A percentile compares a stretch with the other conserved stretches of the same genome.
Evolutionary conservation across 2,888 invertebrate genomes (phyloP).

Genomic region (Lymantria dispar): DNA sequence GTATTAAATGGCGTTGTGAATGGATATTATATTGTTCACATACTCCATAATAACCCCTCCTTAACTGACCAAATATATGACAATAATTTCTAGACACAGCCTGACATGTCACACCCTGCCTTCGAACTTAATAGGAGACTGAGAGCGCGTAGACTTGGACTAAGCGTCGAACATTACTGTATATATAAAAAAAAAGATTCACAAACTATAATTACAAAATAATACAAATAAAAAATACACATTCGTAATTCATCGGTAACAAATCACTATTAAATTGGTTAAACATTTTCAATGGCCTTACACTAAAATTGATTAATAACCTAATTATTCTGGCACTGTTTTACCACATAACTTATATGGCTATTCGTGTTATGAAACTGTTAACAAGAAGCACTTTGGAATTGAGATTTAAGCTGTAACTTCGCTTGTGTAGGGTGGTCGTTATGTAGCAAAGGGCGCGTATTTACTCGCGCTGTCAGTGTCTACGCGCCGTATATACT

Average conservation of each 20-base stretch:
- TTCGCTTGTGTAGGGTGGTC: conserved; percentile 69
- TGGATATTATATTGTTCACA: conserved; percentile 34
- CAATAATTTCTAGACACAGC: conserved; percentile 78
- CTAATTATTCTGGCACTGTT: no score
- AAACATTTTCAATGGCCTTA: background rate
- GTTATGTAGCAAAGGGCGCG: conserved; percentile 61
- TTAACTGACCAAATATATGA: conserved; percentile 77
- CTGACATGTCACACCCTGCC: conserved; percentile 53
- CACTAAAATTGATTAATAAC: background rate
- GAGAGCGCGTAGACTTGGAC: conserved; percentile 35
- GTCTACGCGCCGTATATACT: conserved; percentile 21
- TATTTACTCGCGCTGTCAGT: conserved; percentile 48
- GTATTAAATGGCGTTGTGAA: conserved; percentile 36
- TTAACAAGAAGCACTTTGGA: conserved; percentile 71
- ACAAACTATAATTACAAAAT: conserved; percentile 12
- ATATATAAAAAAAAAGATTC: conserved; percentile 13
- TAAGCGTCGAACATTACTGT: conserved; percentile 16
- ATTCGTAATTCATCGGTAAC: conserved; percentile 16
- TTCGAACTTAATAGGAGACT: conserved; percentile 28
- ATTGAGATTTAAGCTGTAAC: conserved; percentile 58
- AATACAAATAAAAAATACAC: conserved; percentile 19
- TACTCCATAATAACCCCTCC: conserved; percentile 49
- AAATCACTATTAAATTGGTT: conserved; percentile 11
- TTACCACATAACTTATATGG: no score
- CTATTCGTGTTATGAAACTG: conserved; percentile 9